These are phyloP conservation scores for Belgica antarctica DNA, from an alignment of 2,888 invertebrate species.

Conservation along the genomic window DNA sequence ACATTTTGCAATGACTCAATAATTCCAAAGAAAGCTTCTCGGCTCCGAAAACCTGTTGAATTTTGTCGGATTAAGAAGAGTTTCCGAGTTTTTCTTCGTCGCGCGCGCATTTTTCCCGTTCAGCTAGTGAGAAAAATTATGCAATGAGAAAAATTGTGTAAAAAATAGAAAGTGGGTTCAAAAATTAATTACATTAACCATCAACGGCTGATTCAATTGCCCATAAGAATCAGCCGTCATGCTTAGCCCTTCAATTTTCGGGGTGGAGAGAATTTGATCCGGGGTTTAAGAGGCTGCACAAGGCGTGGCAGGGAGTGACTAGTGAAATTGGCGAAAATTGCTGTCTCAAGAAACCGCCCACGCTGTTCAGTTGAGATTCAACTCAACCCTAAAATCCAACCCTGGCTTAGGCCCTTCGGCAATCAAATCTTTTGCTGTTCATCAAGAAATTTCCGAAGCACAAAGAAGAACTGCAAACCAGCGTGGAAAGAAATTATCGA, in stretches of 20 bases:
- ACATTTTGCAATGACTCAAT: conserved; percentile 1
- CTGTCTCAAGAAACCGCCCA: too few relatives aligned
- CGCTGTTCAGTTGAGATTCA: too few relatives aligned
- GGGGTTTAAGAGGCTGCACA: background rate
- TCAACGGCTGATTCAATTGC: background rate
- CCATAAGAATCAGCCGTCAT: background rate
- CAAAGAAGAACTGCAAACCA: background rate
- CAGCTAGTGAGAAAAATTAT: conserved; percentile 4
- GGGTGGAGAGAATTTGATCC: background rate
- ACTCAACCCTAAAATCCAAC: too few relatives aligned
- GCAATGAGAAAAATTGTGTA: conserved; percentile 8
- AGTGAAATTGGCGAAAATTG: too few relatives aligned
- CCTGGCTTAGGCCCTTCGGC: too few relatives aligned
- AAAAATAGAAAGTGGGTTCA: conserved; percentile 30
- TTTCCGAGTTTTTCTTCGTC: background rate
- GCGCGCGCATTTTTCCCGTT: background rate
- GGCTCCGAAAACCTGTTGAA: background rate
- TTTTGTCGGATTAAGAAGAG: background rate
- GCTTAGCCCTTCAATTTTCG: too few relatives aligned
- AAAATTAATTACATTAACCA: background rate
- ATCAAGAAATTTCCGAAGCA: background rate
- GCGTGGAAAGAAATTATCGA: conserved; percentile 1
- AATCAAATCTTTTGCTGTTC: background rate
- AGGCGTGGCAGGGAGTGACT: too few relatives aligned
- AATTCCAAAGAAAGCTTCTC: background rate